A percentile compares a stretch with the other conserved stretches of the same genome.
phyloP scores from a whole-genome alignment of 2,797 vertebrate genomes.

The Myotis findleyi region DNA sequence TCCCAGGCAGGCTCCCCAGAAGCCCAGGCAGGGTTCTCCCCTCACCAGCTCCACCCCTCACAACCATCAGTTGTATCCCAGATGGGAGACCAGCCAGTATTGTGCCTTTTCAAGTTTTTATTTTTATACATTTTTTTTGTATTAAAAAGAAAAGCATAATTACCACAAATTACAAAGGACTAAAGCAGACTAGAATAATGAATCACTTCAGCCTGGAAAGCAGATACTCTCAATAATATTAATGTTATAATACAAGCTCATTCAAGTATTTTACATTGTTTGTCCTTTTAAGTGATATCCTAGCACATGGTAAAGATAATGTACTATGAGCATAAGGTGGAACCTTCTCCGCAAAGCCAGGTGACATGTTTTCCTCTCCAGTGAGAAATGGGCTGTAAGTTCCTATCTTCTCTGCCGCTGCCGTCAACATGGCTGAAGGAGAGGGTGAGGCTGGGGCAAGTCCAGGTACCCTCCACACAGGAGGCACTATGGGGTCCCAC shows the following conservation, averaged over 20 bases:
- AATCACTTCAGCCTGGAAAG: constrained; percentile 99
- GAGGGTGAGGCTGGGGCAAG: constrained; percentile 79
- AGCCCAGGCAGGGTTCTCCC: background rate
- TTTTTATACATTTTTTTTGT: constrained; percentile 99
- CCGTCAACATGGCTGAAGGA: constrained; percentile 85
- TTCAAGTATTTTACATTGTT: constrained; percentile 99
- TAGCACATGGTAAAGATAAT: constrained; percentile 93
- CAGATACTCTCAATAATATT: constrained; percentile 99
- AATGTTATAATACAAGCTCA: constrained; percentile 99
- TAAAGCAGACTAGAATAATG: constrained; percentile 97
- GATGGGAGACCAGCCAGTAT: constrained; percentile 56
- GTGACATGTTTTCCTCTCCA: constrained; percentile 87
- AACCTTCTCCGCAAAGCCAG: constrained; percentile 91
- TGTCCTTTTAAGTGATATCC: constrained; percentile 93
- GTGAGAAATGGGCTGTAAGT: constrained; percentile 84
- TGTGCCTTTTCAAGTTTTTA: constrained; percentile 93
- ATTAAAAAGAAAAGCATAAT: constrained; percentile 99
- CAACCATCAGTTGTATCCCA: background rate
- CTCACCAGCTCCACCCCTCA: background rate
- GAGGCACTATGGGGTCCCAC: background rate
- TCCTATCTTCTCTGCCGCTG: constrained; percentile 83
- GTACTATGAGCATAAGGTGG: constrained; percentile 91
- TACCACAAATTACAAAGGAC: constrained; percentile 99
- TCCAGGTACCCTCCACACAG: constrained; percentile 1
- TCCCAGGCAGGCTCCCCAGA: background rate